phyloP scores from a whole-genome alignment of 2,113 vertebrate genomes.

The Narcine bancroftii region DNA sequence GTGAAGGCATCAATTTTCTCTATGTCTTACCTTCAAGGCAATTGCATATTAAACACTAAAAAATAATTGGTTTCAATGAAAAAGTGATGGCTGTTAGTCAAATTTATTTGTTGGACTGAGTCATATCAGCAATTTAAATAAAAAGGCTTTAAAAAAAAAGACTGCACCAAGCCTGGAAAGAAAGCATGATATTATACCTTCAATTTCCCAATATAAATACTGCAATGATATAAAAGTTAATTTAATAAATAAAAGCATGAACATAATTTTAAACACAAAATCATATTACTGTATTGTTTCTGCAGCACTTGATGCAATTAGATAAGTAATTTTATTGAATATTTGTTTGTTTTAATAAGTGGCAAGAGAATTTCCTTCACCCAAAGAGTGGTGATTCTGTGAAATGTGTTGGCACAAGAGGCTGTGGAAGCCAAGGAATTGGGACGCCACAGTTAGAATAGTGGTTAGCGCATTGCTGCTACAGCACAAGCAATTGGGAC shows the following conservation, averaged over 20 bases:
- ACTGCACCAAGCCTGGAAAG: not conserved
- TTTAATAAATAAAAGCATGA: not conserved
- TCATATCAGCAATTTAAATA: not conserved
- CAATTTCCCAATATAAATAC: not conserved
- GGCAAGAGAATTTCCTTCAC: too few relatives aligned
- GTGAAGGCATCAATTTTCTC: not conserved
- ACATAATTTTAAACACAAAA: not conserved
- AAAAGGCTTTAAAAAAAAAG: not conserved
- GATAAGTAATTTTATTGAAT: too few relatives aligned
- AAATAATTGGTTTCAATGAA: not conserved
- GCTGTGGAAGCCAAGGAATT: too few relatives aligned
- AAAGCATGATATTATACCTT: not conserved
- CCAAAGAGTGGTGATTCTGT: too few relatives aligned
- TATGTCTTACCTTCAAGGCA: not conserved
- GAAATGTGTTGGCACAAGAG: too few relatives aligned
- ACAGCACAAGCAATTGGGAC: too few relatives aligned
- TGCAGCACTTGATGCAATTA: too few relatives aligned
- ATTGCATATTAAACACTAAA: too few relatives aligned
- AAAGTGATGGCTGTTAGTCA: not conserved
- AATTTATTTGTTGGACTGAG: not conserved
- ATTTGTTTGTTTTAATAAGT: too few relatives aligned
- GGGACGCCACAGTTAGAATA: too few relatives aligned
- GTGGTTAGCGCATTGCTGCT: too few relatives aligned
- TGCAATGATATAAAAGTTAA: not conserved
- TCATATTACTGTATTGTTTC: not conserved